Evolutionary conservation across 2,888 invertebrate species (phyloP), one percentile per base, ranked within the genome.

Genomic region (Hydraecia micacea): DNA sequence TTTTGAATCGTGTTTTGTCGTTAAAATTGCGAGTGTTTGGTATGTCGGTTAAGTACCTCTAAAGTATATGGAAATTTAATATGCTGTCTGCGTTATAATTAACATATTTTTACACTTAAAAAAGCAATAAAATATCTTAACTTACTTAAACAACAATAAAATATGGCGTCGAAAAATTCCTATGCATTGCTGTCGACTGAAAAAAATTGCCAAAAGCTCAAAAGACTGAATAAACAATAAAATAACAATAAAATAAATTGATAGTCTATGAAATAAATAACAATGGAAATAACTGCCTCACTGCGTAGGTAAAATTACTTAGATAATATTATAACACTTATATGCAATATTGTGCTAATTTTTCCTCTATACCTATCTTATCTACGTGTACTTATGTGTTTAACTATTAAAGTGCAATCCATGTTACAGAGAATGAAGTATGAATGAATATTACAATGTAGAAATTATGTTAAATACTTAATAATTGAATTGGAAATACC

Each of bases 281-380:
- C 21, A 32, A 42, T 28, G 25, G 36, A 46, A 62, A 75, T 55
- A 52, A 15, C 6, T 42, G 21, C 15, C 32, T 55, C 74, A 80
- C 42, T 52, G n/a, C 15, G 4, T 32, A 32, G 28, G 25, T 68
- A 75, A n/a, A 55, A 49, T 67, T 25, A 67, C 6, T 68, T 21
- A 25, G 9, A 28, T 62, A 25, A 25, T 63, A 13, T 8, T 63
- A 13, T 8, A 65, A 58, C 36, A 65, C 46, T 39, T 72, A 72
- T 21, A 39, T 39, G 79, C 39, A 66, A 60, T 79, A 75, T 68
- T 68, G 46, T 62, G 75, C 28, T 46, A 75, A 80, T 75, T 28
- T 68, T 80, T 80, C 55, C 80, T 74, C 46, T 25, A 42, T 49
- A 32, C 13, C 8, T 32, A 32, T 32, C n/a, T n/a, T 18, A n/a